Conservation (phyloP, 2,113 vertebrate genomes). For the Ptyas mucosa region DNA sequence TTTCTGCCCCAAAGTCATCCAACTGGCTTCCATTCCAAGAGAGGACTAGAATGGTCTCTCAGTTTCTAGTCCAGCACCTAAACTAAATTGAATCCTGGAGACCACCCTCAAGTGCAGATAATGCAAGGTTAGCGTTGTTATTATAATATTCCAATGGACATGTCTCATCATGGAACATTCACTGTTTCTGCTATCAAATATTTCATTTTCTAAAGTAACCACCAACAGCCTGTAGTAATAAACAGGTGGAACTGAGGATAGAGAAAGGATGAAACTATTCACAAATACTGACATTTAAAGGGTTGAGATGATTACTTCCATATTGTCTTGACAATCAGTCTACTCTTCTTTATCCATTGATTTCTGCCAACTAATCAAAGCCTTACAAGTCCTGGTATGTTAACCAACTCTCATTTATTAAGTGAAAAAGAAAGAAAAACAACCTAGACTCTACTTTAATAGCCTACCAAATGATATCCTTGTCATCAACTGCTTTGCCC, state of each 20-base stretch:
- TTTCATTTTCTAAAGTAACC: not conserved
- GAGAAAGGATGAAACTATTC: not conserved
- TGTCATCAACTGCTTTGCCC: not conserved
- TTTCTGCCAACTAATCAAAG: not conserved
- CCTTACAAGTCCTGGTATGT: not conserved
- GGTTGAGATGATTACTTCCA: not conserved
- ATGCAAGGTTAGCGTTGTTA: not conserved
- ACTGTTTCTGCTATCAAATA: not conserved
- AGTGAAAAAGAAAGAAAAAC: not conserved
- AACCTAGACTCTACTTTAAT: not conserved
- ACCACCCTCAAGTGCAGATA: not conserved
- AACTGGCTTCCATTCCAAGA: not conserved
- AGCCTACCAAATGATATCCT: not conserved
- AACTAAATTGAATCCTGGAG: not conserved
- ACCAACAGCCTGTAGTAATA: not conserved
- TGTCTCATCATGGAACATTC: not conserved
- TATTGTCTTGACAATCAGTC: not conserved
- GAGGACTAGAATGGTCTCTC: not conserved
- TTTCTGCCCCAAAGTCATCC: not conserved
- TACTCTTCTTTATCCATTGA: not conserved
- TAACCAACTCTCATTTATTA: not conserved
- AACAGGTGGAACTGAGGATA: not conserved
- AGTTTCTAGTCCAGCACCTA: not conserved
- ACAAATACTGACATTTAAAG: not conserved
- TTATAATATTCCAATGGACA: not conserved